Conservation (phyloP, 2,113 vertebrate species). For the Hystrix brachyura region DNA sequence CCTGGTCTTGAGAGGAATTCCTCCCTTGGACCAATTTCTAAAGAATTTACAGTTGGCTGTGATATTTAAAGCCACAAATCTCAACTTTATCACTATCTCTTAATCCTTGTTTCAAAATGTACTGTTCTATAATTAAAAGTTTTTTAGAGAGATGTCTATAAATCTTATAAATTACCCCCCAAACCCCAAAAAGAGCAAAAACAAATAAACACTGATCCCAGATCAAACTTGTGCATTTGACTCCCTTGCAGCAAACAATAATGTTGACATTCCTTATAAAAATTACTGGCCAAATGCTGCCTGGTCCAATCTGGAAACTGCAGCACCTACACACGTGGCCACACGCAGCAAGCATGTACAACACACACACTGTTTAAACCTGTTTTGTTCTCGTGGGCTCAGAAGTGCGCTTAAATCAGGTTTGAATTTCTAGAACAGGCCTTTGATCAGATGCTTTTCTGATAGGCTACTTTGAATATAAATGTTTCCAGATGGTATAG, state of each 20-base stretch:
- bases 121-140: constrained; percentile 38
- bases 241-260: not conserved
- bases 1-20: constrained; percentile 60
- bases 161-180: not conserved
- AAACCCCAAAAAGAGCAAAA: not conserved
- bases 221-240: not conserved
- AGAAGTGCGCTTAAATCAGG: not conserved
- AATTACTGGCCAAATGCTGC: not conserved
- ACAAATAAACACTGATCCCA: not conserved
- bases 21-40: constrained; percentile 58
- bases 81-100: constrained; percentile 39
- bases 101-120: constrained; percentile 62
- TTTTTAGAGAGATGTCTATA: constrained; percentile 23
- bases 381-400: not conserved
- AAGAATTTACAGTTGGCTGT: constrained; percentile 65
- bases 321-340: rapidly evolving
- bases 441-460: constrained; percentile 34
- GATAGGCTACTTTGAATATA: not conserved
- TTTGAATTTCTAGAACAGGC: not conserved
- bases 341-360: rapidly evolving
- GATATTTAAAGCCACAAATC: constrained; percentile 71
- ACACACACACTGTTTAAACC: not conserved
- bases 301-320: not conserved
- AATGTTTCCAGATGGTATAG: not conserved
- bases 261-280: not conserved